Conservation (phyloP, 2,113 vertebrate species). For the Sialia sialis region DNA sequence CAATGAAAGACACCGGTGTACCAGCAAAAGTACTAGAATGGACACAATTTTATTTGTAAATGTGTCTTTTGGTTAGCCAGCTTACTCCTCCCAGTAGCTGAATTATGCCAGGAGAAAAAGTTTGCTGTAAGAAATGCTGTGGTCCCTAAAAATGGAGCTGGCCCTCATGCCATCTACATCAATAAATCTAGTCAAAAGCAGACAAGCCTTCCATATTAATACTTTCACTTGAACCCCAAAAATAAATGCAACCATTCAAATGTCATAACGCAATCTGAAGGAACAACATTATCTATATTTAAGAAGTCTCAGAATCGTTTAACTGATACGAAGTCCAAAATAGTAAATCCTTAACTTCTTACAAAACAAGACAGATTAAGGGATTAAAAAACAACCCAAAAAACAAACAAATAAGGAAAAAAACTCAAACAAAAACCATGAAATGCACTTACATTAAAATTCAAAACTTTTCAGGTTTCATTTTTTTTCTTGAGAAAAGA, state of each 20-base stretch:
- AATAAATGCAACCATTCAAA: background rate
- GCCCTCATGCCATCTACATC: background rate
- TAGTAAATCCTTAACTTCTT: too few species aligned
- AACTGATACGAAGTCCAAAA: background rate
- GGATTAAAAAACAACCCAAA: too few species aligned
- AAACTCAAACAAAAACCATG: too few species aligned
- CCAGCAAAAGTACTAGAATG: background rate
- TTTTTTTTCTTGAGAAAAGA: too few species aligned
- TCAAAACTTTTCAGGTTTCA: too few species aligned
- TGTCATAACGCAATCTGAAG: background rate
- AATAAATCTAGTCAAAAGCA: background rate
- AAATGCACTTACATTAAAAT: too few species aligned
- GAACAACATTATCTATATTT: background rate
- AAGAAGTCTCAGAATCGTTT: background rate
- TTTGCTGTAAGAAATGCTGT: background rate
- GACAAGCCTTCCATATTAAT: background rate
- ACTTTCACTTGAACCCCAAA: background rate
- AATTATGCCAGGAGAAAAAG: background rate
- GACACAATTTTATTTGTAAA: background rate
- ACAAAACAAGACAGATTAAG: too few species aligned
- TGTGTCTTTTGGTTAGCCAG: background rate
- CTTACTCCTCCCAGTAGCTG: background rate
- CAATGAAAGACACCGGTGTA: background rate
- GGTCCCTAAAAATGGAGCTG: background rate
- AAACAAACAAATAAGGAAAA: too few species aligned